Evolutionary conservation across 2,113 vertebrate species (phyloP).

Genomic region (cattle (Bos taurus)): DNA sequence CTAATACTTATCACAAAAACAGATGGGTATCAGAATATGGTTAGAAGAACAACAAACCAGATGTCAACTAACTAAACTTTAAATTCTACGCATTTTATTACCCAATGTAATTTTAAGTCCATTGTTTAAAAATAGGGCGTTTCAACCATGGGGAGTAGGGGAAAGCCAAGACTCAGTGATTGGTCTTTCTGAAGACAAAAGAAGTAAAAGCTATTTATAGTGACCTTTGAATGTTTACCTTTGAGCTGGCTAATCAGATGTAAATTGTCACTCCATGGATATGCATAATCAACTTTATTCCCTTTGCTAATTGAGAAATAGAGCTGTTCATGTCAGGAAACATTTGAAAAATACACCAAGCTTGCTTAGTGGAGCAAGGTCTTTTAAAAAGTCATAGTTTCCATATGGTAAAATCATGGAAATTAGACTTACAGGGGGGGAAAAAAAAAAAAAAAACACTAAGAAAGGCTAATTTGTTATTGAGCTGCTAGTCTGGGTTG

Average conservation of each 20-base stretch:
- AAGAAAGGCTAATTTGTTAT: constrained; percentile 45
- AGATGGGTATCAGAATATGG: constrained; percentile 45
- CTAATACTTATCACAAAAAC: constrained; percentile 44
- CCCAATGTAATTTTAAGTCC: not conserved
- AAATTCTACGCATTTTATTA: not conserved
- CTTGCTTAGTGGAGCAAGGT: constrained; percentile 53
- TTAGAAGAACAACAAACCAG: constrained; percentile 39
- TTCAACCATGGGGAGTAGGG: not conserved
- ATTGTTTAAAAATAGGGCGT: constrained; percentile 44
- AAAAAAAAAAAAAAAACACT: not conserved
- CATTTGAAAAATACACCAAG: constrained; percentile 66
- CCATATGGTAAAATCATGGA: constrained; percentile 69
- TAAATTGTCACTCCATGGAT: constrained; percentile 73
- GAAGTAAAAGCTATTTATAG: constrained; percentile 68
- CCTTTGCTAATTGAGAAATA: constrained; percentile 78
- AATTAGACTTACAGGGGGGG: not conserved
- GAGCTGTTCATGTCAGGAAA: constrained; percentile 78
- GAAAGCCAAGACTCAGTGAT: not conserved
- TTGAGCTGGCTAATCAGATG: constrained; percentile 73
- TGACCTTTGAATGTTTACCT: constrained; percentile 76
- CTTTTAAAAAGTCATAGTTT: constrained; percentile 68
- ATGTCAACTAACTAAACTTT: constrained; percentile 10
- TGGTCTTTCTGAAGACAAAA: constrained; percentile 65
- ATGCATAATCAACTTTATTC: constrained; percentile 78
- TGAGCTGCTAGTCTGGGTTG: constrained; percentile 9